Percentiles rank a stretch among this genome's conserved stretches.
Evolutionary conservation across 2,888 invertebrate species (phyloP).

Genomic region (Corythucha ciliata): DNA sequence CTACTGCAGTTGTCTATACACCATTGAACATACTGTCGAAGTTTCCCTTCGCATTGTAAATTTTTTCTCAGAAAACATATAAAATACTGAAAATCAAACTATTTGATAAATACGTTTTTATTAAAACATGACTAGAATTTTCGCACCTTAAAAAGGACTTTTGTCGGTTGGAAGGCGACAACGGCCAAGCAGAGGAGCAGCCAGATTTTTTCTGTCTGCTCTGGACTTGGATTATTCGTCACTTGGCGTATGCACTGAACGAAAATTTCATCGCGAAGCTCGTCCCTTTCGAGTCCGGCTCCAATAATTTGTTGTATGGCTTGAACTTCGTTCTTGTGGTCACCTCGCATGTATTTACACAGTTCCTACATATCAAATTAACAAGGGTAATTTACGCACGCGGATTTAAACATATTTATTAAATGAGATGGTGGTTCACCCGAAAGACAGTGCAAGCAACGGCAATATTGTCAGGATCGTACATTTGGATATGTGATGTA

Average conservation of each 20-base stretch:
- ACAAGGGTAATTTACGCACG: not conserved
- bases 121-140: conserved; percentile 15
- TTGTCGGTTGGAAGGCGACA: conserved; percentile 85
- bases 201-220: conserved; percentile 80
- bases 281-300: conserved; percentile 82
- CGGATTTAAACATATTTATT: too few species aligned
- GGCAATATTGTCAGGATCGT: conserved; percentile 87
- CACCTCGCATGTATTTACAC: conserved; percentile 81
- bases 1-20: conserved; percentile 87
- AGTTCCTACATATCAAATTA: conserved; percentile 54
- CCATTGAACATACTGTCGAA: conserved; percentile 84
- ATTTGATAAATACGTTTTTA: conserved; percentile 1
- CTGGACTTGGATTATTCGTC: conserved; percentile 77
- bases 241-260: conserved; percentile 81
- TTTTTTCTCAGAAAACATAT: conserved; percentile 65
- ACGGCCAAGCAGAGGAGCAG: conserved; percentile 77
- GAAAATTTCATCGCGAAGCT: conserved; percentile 82
- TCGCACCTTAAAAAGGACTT: conserved; percentile 60
- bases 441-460: conserved; percentile 83
- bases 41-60: conserved; percentile 55
- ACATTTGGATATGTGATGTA: conserved; percentile 87
- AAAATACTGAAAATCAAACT: conserved; percentile 50
- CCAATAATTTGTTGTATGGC: conserved; percentile 77
- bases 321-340: conserved; percentile 67
- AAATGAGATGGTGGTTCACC: conserved; percentile 47